A percentile compares a stretch with the other conserved stretches of the same genome.
Conservation (phyloP, 2,113 vertebrate genomes). For the Oryzias celebensis region DNA sequence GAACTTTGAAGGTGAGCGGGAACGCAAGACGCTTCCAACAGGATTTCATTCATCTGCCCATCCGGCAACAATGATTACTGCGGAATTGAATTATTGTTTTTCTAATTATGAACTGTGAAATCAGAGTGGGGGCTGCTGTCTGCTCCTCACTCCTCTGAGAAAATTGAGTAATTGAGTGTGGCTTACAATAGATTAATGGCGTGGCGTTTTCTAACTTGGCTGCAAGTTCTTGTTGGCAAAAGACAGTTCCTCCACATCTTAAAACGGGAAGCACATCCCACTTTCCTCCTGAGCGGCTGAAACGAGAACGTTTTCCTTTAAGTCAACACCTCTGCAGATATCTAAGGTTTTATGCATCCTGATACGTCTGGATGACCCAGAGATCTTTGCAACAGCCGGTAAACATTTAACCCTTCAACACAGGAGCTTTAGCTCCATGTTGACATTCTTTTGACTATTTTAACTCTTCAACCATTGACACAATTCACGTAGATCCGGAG, state of each 20-base stretch:
- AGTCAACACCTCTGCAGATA: too few species aligned
- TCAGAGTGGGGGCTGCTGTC: slow-evolving; percentile 45
- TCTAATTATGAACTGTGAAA: slow-evolving; percentile 56
- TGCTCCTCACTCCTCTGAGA: slow-evolving; percentile 55
- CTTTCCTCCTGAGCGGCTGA: too few species aligned
- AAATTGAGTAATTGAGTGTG: slow-evolving; percentile 65
- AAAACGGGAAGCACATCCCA: too few species aligned
- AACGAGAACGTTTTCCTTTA: too few species aligned
- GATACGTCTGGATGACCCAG: too few species aligned
- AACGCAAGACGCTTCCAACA: slow-evolving; percentile 17
- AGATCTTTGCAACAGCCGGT: too few species aligned
- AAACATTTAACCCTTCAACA: too few species aligned
- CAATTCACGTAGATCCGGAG: too few species aligned
- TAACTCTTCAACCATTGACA: too few species aligned
- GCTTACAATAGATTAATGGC: slow-evolving; percentile 62
- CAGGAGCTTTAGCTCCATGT: too few species aligned
- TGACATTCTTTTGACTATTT: too few species aligned
- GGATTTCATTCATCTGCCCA: slow-evolving; percentile 18
- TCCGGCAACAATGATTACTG: slow-evolving; percentile 21
- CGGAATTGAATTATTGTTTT: slow-evolving; percentile 60
- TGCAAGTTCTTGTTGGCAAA: slow-evolving; percentile 59
- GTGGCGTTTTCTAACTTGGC: slow-evolving; percentile 56
- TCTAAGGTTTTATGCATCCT: too few species aligned
- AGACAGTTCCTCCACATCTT: slow-evolving; percentile 1
- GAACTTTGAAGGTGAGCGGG: slow-evolving; percentile 61